Evolutionary conservation across 2,888 invertebrate species (phyloP), one percentile per base, ranked within the genome.

Genomic region (Geophilus truncorum): DNA sequence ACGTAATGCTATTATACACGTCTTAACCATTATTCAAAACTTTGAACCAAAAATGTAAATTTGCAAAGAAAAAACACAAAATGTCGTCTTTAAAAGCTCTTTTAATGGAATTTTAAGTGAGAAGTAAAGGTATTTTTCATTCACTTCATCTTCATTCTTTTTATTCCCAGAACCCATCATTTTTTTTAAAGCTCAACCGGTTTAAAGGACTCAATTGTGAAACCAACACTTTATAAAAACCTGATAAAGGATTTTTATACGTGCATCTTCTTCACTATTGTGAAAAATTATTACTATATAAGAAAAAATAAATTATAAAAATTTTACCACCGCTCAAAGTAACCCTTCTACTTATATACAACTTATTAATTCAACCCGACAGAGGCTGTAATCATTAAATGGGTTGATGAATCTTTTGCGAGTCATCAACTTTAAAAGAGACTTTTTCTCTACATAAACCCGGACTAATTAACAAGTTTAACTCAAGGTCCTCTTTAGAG

Each of bases 381-480:
- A 1, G 9, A 62, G 23, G 25, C 62, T 25, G 25, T 23, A 45
- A 62, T 62, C 62, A 62, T 62, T 25, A 62, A 62, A 23, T 21
- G 62, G 23, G 7, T 28, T 5, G 62, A 62, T 25, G 23, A 62
- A 62, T 62, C 23, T 23, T 5, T 62, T 62, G 62, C 7, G 25
- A 62, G 25, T 62, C 62, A 62, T 62, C 62, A 25, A 62, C 62
- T 62, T 62, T 62, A 62, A 62, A 2, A 57, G 21, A 1, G 15
- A 21, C 15, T 25, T 62, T 62, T 62, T 62, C 23, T 62, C 62
- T n/a, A 62, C 62, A 62, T 62, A 62, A 62, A 62, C 62, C 23
- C 25, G 62, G 23, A 62, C 62, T 62, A 62, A 62, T 62, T 62
- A 62, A 62, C 62, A 62, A 62, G 57, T 57, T 57, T 9, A 57